These are phyloP conservation scores for Synanthedon andrenaeformis DNA, from an alignment of 2,888 invertebrate species.

Conservation along the genomic window DNA sequence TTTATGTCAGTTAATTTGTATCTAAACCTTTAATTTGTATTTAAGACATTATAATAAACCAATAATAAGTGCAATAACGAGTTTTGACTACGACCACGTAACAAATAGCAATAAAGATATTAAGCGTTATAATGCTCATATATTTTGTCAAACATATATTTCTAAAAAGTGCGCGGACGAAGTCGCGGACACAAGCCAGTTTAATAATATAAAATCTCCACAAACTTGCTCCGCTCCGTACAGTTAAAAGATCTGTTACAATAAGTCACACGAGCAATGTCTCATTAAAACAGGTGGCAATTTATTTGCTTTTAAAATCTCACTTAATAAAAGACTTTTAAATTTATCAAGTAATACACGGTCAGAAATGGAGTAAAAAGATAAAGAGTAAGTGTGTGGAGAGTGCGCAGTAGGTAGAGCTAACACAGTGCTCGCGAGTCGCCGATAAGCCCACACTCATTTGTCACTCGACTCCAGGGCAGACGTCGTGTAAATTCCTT, in stretches of 20 bases:
- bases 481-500: slow-evolving; percentile 59
- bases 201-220: slow-evolving; percentile 2
- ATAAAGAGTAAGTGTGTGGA: not conserved
- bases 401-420: not conserved
- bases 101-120: no score
- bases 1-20: no score
- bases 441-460: slow-evolving; percentile 56
- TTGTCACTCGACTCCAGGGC: slow-evolving; percentile 57
- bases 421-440: slow-evolving; percentile 1
- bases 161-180: no score
- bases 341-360: slow-evolving; percentile 14
- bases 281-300: slow-evolving; percentile 40
- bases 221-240: not conserved
- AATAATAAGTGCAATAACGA: no score
- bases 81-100: no score
- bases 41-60: no score
- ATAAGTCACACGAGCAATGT: slow-evolving; percentile 27
- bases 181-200: no score
- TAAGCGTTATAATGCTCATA: no score
- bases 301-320: slow-evolving; percentile 19
- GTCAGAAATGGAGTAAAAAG: not conserved
- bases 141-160: no score
- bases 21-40: no score
- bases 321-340: slow-evolving; percentile 14
- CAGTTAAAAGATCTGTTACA: slow-evolving; percentile 9